Conservation (phyloP, 2,888 invertebrate genomes). For the Ophion ventricosus region DNA sequence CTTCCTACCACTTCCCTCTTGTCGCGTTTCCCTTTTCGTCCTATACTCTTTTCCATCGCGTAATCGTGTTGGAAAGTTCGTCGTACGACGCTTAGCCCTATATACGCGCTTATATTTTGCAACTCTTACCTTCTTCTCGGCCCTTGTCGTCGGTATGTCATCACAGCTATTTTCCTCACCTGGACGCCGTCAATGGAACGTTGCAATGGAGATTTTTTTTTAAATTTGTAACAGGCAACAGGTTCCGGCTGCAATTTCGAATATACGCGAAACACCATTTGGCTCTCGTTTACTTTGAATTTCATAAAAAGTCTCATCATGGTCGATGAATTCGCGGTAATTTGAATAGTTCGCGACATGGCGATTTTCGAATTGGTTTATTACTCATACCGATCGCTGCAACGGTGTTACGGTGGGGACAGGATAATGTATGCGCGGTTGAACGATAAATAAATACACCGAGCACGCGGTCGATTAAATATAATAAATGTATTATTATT, state of each 20-base stretch:
- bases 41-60: neutral
- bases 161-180: neutral
- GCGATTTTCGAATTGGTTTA: neutral
- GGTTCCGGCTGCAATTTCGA: too few species aligned
- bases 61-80: constrained; percentile 7
- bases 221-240: too few species aligned
- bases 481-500: constrained; percentile 80
- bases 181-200: too few species aligned
- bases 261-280: too few species aligned
- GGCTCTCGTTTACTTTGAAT: too few species aligned
- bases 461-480: constrained; percentile 68
- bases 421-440: too few species aligned
- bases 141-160: neutral
- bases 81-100: neutral
- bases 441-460: neutral
- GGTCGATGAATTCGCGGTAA: too few species aligned
- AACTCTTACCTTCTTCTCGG: neutral
- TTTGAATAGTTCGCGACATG: too few species aligned
- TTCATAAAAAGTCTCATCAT: too few species aligned
- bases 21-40: neutral
- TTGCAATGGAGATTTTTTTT: too few species aligned
- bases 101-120: constrained; percentile 4
- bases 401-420: too few species aligned
- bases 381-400: neutral
- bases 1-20: neutral